Evolutionary conservation across 2,113 vertebrate species (phyloP), one percentile per base, ranked within the genome.

Genomic region (Sturnus vulgaris): DNA sequence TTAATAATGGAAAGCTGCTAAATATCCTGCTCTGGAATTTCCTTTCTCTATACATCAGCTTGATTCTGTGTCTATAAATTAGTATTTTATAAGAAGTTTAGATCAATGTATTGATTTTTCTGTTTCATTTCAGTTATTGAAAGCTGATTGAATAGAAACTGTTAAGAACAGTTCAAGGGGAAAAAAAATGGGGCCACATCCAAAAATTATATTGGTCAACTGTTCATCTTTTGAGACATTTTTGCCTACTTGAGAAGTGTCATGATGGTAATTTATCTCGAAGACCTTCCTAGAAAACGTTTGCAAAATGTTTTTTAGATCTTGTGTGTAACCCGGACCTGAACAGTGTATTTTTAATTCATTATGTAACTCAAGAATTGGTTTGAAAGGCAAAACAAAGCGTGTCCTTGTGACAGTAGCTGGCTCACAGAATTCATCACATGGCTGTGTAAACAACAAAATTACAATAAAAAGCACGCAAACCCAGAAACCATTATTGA

Each of bases 281-380:
- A 55, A 68, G 16, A 35, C 3, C 28, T 83, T 71, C 55, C 14
- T 8, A 14, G 11, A 28, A 76, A 75, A 59, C 2, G 6, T 27
- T 31, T 40, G 25, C 22, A 76, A 86, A 71, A 27, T 21, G 24
- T 11, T 80, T 82, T 37, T 52, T 42, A 59, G 53, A 61, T 37
- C 18, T 33, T 20, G 6, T 2, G 5, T 19, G 47, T 17, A 75
- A 76, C 6, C 6, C 0, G 1, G 18, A 24, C 23, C 39, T 23
- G 7, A 71, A n/a, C 12, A 33, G 13, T 3, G 3, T 10, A 25
- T 65, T 70, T 85, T 55, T 49, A 75, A 44, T 59, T 28, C 7
- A 46, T n/a, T 63, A 12, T 60, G 7, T 40, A 52, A 53, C 10
- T 40, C 4, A 40, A 59, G 8, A 5, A 35, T 4, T 46, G 53